These are phyloP conservation scores for Drosophila orosa DNA, from an alignment of 1,140 invertebrate genomes.

Conservation along the genomic window DNA sequence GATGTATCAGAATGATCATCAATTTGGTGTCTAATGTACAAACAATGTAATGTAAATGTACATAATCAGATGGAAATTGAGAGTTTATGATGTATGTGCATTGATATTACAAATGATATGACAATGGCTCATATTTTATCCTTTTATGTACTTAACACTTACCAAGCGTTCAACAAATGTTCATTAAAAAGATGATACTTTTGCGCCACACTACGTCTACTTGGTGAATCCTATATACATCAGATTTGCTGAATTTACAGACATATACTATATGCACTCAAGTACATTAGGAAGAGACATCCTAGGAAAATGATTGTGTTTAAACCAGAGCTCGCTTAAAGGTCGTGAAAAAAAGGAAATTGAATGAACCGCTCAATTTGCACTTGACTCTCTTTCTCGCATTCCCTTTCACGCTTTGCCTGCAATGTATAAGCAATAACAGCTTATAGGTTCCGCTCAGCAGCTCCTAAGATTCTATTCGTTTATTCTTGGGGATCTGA, in stretches of 20 bases:
- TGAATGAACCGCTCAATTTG: not conserved
- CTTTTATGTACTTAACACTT: not conserved
- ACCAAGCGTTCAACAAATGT: not conserved
- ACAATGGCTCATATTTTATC: not conserved
- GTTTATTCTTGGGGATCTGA: too few relatives aligned
- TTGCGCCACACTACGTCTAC: not conserved
- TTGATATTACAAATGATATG: not conserved
- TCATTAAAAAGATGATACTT: not conserved
- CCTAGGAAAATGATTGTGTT: not conserved
- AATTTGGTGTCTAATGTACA: conserved; percentile 18
- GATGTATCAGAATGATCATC: conserved; percentile 6
- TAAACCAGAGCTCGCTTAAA: not conserved
- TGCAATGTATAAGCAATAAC: not conserved
- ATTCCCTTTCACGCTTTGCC: not conserved
- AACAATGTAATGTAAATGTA: conserved; percentile 28
- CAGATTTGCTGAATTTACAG: not conserved
- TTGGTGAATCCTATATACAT: conserved; percentile 10
- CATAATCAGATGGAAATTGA: not conserved
- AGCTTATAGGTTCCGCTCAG: not conserved
- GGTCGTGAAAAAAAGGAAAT: not conserved
- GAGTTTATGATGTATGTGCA: conserved; percentile 8
- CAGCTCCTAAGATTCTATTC: not conserved
- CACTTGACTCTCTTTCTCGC: not conserved
- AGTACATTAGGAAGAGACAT: not conserved
- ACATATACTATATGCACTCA: not conserved